Conservation (phyloP, 2,888 invertebrate species). For the Allacma fusca region DNA sequence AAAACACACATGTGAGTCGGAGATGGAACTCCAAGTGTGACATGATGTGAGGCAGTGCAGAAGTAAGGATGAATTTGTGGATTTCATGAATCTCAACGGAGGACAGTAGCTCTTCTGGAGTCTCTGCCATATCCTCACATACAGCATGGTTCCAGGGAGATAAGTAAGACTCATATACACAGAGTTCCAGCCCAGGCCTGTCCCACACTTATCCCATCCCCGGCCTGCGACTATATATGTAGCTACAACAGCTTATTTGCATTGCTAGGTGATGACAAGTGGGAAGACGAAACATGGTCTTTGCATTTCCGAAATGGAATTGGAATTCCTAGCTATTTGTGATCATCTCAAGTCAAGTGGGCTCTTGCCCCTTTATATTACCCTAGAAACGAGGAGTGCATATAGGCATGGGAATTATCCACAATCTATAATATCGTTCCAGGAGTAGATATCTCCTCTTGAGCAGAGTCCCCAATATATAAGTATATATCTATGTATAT, state of each 20-base stretch:
- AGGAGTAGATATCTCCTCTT: too few relatives aligned
- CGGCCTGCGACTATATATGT: too few relatives aligned
- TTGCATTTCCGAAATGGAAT: conserved; percentile 59
- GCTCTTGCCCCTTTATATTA: neutral
- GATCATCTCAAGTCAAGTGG: conserved; percentile 31
- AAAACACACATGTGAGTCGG: neutral
- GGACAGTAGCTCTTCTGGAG: neutral
- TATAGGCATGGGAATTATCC: neutral
- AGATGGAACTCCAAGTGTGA: too few relatives aligned
- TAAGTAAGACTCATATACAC: conserved; percentile 22
- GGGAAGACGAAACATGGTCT: conserved; percentile 53
- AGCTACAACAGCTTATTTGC: neutral
- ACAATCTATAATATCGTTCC: neutral
- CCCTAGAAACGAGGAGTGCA: neutral
- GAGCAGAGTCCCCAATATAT: too few relatives aligned
- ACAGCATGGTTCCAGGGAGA: too few relatives aligned
- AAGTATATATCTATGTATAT: too few relatives aligned
- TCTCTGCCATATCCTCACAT: neutral
- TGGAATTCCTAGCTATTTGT: conserved; percentile 43
- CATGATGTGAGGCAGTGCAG: neutral
- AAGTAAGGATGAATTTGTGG: conserved; percentile 11
- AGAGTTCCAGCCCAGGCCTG: too few relatives aligned
- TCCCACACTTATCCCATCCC: too few relatives aligned
- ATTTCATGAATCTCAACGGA: neutral
- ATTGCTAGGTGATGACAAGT: conserved; percentile 28